Percentiles rank a stretch among this genome's conserved stretches.
Evolutionary conservation across 1,140 invertebrate species (phyloP).

Genomic region (Contarinia nasturtii): DNA sequence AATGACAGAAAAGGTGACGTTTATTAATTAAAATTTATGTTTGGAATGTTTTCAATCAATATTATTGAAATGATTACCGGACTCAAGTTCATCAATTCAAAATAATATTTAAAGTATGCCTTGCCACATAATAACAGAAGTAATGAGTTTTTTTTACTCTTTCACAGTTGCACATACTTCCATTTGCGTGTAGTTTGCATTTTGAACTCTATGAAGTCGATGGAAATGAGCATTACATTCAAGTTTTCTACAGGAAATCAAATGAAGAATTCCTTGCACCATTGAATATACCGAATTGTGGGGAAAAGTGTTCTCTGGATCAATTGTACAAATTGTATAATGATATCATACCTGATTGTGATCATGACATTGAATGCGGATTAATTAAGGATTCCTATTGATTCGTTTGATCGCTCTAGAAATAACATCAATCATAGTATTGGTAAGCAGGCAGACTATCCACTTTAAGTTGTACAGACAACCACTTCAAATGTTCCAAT

Average conservation of each 20-base stretch:
- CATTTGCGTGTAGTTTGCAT: conserved; percentile 48
- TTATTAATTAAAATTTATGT: no score
- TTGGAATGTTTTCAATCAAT: no score
- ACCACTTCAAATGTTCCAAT: no score
- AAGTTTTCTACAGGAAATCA: conserved; percentile 43
- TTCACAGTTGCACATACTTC: conserved; percentile 35
- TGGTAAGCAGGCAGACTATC: no score
- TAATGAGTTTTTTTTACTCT: not conserved
- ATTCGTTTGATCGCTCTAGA: no score
- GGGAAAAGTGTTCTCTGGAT: conserved; percentile 30
- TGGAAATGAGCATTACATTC: conserved; percentile 17
- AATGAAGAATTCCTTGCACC: conserved; percentile 26
- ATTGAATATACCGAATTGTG: conserved; percentile 35
- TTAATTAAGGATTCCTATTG: no score
- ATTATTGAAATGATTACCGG: not conserved
- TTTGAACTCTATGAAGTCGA: conserved; percentile 38
- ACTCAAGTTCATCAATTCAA: not conserved
- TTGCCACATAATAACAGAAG: no score
- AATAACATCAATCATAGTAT: no score
- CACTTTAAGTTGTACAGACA: no score
- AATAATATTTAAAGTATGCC: no score
- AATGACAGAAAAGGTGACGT: no score
- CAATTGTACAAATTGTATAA: conserved; percentile 30
- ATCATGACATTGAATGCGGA: conserved; percentile 35
- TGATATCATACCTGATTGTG: conserved; percentile 28